phyloP scores from a whole-genome alignment of 92 coral and sea anemone genomes.

The Desmophyllum pertusum region DNA sequence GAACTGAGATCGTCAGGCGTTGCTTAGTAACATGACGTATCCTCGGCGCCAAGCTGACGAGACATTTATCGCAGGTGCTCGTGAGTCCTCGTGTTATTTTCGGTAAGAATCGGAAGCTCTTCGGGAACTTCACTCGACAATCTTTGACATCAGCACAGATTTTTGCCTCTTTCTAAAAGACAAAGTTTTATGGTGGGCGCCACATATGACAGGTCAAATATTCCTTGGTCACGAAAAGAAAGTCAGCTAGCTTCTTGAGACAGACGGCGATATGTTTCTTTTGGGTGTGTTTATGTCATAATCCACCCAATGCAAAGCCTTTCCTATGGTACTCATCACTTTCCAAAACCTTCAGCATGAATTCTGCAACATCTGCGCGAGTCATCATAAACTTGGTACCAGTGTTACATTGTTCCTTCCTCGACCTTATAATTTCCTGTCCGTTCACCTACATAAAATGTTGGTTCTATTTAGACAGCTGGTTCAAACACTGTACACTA shows the following conservation, averaged over 20 bases:
- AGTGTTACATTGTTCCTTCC: conserved; percentile 85
- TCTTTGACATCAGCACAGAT: not conserved
- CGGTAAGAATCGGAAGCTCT: not conserved
- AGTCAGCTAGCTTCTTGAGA: not conserved
- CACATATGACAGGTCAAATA: too few relatives aligned
- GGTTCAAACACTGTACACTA: not conserved
- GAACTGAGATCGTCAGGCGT: too few relatives aligned
- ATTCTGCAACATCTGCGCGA: conserved; percentile 90
- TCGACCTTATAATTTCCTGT: conserved; percentile 75
- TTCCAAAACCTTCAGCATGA: conserved; percentile 71
- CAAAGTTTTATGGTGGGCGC: too few relatives aligned
- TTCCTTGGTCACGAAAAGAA: too few relatives aligned
- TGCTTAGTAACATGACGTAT: too few relatives aligned
- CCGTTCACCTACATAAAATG: conserved; percentile 55
- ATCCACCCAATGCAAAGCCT: conserved; percentile 67
- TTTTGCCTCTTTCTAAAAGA: too few relatives aligned
- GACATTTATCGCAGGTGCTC: too few relatives aligned
- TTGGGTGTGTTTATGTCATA: not conserved
- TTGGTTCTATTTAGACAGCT: not conserved
- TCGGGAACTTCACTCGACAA: not conserved
- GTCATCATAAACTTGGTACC: conserved; percentile 59
- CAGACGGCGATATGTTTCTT: not conserved
- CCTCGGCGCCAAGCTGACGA: too few relatives aligned
- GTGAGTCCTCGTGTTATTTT: not conserved
- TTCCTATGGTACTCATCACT: conserved; percentile 75